Base-by-base conservation (phyloP, 2,888 invertebrate genomes). In the Nomada goodeniana region DNA sequence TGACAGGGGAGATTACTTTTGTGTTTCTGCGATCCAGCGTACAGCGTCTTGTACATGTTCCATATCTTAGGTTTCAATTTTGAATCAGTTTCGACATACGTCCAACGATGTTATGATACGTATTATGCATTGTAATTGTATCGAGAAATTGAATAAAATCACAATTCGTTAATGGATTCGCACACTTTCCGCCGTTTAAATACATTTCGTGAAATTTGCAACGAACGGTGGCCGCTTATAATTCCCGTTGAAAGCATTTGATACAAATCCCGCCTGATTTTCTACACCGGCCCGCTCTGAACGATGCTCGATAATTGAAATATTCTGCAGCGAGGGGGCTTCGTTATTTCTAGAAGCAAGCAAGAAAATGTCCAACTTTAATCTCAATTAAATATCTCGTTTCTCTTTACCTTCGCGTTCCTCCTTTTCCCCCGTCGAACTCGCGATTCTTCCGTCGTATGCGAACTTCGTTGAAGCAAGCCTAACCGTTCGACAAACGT, bases 1-100 rank as follows among this genome's bases (percentile, higher is more conserved):
- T 90, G 89, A 89, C 90, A 85, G 81, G 83, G 76, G 78, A 86
- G 89, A 89, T 89, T 89, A 89, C 86, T 85, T 84, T 77, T 80
- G 72, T 85, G 84, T 86, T 85, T 80, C 82, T 61, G 61, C 74
- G 77, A 57, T 57, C 64, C 29, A 64, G 26, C 53, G 64, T 60
- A 60, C 53, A 26, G 23, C 42, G 10, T 42, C n/a, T 11, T 72
- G 76, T 83, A 4, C 83, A 76, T 44, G 13, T 47, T 47, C 72
- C 73, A 68, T 73, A 50, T 76, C 59, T 71, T 26, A 50, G 71
- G 71, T 84, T 82, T 79, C 84, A 82, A 80, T 86, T 75, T 63
- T 57, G 72, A 36, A 65, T 65, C 64, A 77, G 20, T 84, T 61
- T 67, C 79, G 68, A 61, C 53, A 55, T 57, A 61, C 36, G 70